Base-by-base conservation (phyloP, 2,888 invertebrate species). In the Nudaria mundana region DNA sequence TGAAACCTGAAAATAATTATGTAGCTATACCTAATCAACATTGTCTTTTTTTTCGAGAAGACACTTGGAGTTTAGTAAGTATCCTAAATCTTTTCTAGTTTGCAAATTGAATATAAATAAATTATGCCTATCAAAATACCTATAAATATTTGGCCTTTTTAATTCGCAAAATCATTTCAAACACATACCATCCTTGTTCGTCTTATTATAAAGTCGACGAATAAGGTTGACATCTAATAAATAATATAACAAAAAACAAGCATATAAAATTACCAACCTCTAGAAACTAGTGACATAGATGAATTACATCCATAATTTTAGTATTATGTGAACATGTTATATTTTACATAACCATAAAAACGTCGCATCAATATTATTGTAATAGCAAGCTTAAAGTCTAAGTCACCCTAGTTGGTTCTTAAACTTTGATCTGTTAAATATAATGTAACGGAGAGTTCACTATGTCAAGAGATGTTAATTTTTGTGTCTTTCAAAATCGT, bases 311-410 rank as follows among this genome's bases (percentile, higher is more conserved):
- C 30, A 39, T 44, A 51, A 48, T 43, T 47, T 52, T 52, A 37
- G 33, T 37, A 48, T 40, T 28, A 36, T 14, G 18, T 7, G 5
- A 29, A 31, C 40, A 46, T 16, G 30, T 42, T 52, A 52, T 49
- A 52, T 49, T 55, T 58, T 45, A 46, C 31, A 33, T 33, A 43
- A 34, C 34, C 5, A 48, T 57, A 55, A 50, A 59, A 53, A 39
- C 35, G 43, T 44, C 44, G 29, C 38, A 43, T 36, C 32, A 28
- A 45, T 48, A 47, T 45, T n/a, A 55, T 48, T 39, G 36, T 30
- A 39, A 34, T 40, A 13, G 28, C 25, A 32, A 26, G 18, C 22
- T 35, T 47, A 43, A 24, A 48, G 30, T 10, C 24, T 41, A 47
- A 44, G 33, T 42, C n/a, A n/a, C n/a, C n/a, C n/a, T n/a, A n/a